phyloP scores from a whole-genome alignment of 2,113 vertebrate species.

The Carettochelys insculpta region DNA sequence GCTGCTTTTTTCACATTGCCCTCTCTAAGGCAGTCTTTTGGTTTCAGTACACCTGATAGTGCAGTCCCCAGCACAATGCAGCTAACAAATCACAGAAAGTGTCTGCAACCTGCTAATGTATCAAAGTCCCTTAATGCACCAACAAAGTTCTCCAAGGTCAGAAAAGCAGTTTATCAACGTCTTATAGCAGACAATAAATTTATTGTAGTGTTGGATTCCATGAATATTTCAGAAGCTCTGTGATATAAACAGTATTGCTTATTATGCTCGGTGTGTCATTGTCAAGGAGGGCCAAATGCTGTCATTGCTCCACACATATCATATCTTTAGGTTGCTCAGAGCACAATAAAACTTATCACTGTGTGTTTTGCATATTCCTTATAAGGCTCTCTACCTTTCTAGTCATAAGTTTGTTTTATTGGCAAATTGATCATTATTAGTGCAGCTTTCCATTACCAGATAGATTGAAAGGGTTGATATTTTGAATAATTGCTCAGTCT shows the following conservation, averaged over 20 bases:
- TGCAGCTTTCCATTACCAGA: background rate
- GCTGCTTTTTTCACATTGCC: background rate
- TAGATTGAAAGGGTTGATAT: background rate
- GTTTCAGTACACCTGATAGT: slow-evolving; percentile 62
- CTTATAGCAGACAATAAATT: slow-evolving; percentile 81
- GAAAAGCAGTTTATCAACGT: slow-evolving; percentile 83
- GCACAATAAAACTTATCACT: background rate
- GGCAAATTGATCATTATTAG: background rate
- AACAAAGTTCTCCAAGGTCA: slow-evolving; percentile 86
- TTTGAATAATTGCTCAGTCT: background rate
- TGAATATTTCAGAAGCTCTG: slow-evolving; percentile 82
- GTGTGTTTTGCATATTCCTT: slow-evolving; percentile 9
- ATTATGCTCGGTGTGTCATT: slow-evolving; percentile 59
- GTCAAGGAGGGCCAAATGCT: slow-evolving; percentile 54
- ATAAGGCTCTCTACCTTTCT: slow-evolving; percentile 4
- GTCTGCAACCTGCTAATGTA: slow-evolving; percentile 71
- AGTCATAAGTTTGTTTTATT: background rate
- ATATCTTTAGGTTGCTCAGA: slow-evolving; percentile 7
- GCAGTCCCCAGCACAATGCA: slow-evolving; percentile 50
- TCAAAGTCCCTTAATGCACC: slow-evolving; percentile 81
- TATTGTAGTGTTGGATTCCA: slow-evolving; percentile 76
- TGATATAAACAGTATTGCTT: slow-evolving; percentile 76
- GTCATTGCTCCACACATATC: slow-evolving; percentile 5
- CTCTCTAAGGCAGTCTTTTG: slow-evolving; percentile 38
- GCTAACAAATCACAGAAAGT: slow-evolving; percentile 74